phyloP scores from a whole-genome alignment of 2,113 vertebrate genomes.

The Megalops atlanticus region DNA sequence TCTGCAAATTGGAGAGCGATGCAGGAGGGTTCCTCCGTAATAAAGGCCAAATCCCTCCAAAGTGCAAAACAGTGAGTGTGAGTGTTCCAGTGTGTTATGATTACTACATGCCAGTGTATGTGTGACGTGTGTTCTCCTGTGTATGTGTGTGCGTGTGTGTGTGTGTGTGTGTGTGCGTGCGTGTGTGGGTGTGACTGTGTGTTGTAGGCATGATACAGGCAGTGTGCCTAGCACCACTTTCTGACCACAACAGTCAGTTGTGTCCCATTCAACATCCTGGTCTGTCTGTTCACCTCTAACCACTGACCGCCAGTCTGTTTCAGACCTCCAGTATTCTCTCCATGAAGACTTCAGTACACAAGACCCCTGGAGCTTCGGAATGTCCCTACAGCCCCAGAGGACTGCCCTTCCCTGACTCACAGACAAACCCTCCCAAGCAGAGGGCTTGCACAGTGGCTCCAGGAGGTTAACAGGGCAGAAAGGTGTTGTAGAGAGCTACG shows the following conservation, averaged over 20 bases:
- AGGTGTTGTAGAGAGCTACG: conserved; percentile 44
- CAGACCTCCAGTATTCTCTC: not conserved
- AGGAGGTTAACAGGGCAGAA: not conserved
- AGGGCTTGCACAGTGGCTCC: not conserved
- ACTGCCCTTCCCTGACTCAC: not conserved
- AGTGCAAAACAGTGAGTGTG: not conserved
- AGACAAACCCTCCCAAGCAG: not conserved
- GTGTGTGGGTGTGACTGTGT: not conserved
- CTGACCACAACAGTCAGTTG: no score
- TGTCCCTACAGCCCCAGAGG: not conserved
- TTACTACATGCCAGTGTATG: not conserved
- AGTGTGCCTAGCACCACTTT: no score
- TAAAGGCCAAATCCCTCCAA: not conserved
- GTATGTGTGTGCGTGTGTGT: not conserved
- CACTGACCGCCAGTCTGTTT: not conserved
- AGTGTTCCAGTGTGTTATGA: not conserved
- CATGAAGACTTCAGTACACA: not conserved
- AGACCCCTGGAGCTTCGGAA: not conserved
- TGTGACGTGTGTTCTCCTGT: not conserved
- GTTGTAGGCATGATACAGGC: no score
- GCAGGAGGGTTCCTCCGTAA: not conserved
- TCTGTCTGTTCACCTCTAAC: not conserved
- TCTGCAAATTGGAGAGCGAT: not conserved
- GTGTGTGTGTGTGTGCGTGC: not conserved
- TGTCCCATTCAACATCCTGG: not conserved